These are phyloP conservation scores for Tupaia chinensis DNA, from an alignment of 2,113 vertebrate genomes.

Conservation along the genomic window DNA sequence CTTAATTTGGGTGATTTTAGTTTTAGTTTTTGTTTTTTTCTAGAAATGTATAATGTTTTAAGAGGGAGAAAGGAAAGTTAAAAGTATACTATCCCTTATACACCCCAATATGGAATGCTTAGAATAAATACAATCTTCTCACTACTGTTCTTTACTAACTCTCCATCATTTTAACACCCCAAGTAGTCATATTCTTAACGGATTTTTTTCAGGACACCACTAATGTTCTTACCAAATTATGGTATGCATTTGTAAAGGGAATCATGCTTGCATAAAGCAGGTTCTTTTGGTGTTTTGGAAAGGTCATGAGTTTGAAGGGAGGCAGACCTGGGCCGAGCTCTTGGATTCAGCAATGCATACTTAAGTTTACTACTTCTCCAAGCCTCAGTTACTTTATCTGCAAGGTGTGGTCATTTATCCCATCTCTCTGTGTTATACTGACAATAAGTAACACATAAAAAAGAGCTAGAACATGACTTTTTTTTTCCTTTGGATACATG, in stretches of 20 bases:
- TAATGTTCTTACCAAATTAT: constrained; percentile 25
- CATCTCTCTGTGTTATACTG: not conserved
- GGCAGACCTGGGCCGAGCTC: not conserved
- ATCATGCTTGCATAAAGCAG: not conserved
- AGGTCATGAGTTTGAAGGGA: not conserved
- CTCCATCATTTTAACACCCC: not conserved
- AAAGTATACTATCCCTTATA: not conserved
- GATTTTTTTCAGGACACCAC: not conserved
- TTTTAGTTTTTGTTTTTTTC: constrained; percentile 28
- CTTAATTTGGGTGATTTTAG: not conserved
- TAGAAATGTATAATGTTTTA: not conserved
- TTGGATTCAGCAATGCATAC: not conserved
- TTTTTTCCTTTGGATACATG: not conserved
- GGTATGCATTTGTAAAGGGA: not conserved
- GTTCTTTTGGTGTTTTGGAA: not conserved
- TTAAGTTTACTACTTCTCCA: not conserved
- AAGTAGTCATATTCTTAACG: not conserved
- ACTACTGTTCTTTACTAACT: not conserved
- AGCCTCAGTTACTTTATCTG: not conserved
- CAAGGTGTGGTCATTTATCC: not conserved
- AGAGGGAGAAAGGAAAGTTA: not conserved
- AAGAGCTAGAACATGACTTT: not conserved
- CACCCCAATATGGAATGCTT: not conserved
- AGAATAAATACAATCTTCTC: not conserved
- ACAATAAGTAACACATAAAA: not conserved